These are phyloP conservation scores for Drosophila nigricruria DNA, from an alignment of 2,888 invertebrate genomes.

Conservation along the genomic window DNA sequence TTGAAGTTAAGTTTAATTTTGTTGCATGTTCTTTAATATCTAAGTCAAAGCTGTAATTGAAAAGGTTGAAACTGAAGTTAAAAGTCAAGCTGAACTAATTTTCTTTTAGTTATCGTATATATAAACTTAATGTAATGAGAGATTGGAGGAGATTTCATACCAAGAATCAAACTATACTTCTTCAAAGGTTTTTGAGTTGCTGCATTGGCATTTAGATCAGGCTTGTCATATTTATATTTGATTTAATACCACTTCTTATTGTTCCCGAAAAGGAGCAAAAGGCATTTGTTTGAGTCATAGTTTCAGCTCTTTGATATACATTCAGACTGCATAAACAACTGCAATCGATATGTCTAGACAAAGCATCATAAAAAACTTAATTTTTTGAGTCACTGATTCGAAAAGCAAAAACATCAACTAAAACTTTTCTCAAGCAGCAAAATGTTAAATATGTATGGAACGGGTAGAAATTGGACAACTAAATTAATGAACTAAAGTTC, in stretches of 20 bases:
- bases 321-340: conserved; percentile 1
- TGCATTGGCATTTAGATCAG: not conserved
- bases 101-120: no score
- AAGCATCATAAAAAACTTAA: not conserved
- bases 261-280: not conserved
- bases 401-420: not conserved
- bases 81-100: not conserved
- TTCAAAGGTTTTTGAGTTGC: not conserved
- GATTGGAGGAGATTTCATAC: not conserved
- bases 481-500: not conserved
- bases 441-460: no score
- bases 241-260: not conserved
- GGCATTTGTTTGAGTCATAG: not conserved
- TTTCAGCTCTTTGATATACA: not conserved
- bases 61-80: not conserved
- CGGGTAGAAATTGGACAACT: not conserved
- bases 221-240: not conserved
- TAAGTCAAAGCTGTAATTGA: conserved; percentile 1
- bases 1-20: not conserved
- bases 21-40: not conserved
- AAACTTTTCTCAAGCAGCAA: not conserved
- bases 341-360: conserved; percentile 18
- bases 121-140: not conserved
- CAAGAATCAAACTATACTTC: not conserved
- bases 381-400: conserved; percentile 3